A percentile compares a stretch with the other conserved stretches of the same genome.
phyloP scores from a whole-genome alignment of 1,140 invertebrate genomes.

The Bombus ignitus region DNA sequence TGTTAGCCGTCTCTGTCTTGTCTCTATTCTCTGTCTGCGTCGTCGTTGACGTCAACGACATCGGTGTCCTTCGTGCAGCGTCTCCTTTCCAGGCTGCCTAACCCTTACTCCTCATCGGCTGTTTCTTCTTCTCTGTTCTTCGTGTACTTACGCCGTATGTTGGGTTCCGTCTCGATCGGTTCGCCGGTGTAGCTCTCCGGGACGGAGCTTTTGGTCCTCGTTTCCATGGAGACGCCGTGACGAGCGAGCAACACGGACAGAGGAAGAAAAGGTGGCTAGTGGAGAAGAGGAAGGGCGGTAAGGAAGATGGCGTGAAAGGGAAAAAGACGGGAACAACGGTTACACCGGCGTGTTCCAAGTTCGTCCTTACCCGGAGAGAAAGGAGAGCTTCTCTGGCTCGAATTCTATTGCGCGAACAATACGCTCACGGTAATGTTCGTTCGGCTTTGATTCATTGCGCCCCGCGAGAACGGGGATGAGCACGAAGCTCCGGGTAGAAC shows the following conservation, averaged over 20 bases:
- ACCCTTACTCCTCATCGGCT: background rate
- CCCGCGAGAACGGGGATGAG: conserved; percentile 22
- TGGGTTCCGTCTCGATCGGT: background rate
- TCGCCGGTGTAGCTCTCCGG: background rate
- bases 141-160: background rate
- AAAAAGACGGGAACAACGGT: conserved; percentile 30
- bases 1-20: background rate
- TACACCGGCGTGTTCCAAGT: conserved; percentile 41
- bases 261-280: conserved; percentile 18
- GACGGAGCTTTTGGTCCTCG: conserved; percentile 55
- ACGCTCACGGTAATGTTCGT: conserved; percentile 70
- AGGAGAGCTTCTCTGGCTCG: conserved; percentile 50
- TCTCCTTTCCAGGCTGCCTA: background rate
- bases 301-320: conserved; percentile 23
- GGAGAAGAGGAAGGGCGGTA: background rate
- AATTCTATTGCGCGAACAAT: conserved; percentile 73
- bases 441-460: conserved; percentile 70
- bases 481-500: background rate
- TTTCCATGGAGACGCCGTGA: conserved; percentile 66
- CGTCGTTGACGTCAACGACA: background rate
- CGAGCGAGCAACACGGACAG: conserved; percentile 41
- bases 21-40: background rate
- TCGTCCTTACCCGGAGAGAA: conserved; percentile 49
- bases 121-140: conserved; percentile 22
- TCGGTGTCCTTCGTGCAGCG: background rate